Conservation (phyloP, 2,113 vertebrate species). For the Dasypus novemcinctus region DNA sequence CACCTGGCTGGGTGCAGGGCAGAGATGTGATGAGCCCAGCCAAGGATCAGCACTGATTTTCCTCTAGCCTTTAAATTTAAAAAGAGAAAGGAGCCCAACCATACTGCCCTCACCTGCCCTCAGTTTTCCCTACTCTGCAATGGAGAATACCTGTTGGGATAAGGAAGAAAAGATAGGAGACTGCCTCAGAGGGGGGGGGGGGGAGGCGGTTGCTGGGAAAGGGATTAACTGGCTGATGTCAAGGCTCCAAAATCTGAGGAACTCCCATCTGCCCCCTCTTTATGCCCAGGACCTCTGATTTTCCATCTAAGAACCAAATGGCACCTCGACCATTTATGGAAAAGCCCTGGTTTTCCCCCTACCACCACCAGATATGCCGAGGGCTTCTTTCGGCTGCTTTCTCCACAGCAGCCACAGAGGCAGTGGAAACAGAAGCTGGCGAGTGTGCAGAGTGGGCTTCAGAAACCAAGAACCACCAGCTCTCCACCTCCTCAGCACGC, state of each 20-base stretch:
- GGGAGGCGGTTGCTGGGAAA: background rate
- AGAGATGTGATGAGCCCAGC: background rate
- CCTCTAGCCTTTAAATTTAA: slow-evolving; percentile 25
- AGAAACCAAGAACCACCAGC: background rate
- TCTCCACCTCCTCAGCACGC: background rate
- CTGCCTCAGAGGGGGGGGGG: background rate
- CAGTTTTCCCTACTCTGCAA: background rate
- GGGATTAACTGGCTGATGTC: background rate
- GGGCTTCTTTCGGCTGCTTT: background rate
- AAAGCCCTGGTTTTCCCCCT: background rate
- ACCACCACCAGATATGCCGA: background rate
- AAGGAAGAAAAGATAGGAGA: background rate
- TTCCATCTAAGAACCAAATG: background rate
- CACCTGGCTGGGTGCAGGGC: background rate
- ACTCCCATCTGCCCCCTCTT: background rate
- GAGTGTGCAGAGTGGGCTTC: background rate
- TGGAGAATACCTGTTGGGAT: background rate
- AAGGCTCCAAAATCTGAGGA: slow-evolving; percentile 25
- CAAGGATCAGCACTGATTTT: background rate
- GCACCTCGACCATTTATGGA: background rate
- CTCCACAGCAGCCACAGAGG: background rate
- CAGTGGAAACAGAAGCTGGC: background rate
- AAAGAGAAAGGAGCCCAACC: background rate
- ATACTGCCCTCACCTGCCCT: background rate
- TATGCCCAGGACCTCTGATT: background rate